phyloP scores from a whole-genome alignment of 2,113 vertebrate species.

The Pogona vitticeps region DNA sequence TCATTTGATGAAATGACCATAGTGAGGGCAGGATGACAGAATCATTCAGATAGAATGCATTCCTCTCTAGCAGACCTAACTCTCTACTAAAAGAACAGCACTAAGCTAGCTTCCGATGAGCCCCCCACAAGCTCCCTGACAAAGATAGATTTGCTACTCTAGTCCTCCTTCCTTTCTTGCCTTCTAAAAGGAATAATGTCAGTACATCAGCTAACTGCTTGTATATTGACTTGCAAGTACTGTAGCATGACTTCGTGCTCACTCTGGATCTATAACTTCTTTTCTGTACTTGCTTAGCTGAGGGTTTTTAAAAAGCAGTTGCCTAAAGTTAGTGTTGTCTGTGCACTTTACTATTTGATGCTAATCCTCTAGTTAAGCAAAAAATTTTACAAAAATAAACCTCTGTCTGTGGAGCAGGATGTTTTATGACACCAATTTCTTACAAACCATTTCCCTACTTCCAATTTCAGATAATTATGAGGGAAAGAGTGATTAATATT shows the following conservation, averaged over 20 bases:
- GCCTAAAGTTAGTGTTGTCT: neutral
- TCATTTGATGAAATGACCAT: no score
- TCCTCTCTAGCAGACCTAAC: no score
- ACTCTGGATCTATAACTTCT: neutral
- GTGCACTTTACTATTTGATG: neutral
- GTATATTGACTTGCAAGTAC: neutral
- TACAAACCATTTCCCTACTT: neutral
- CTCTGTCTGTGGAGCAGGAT: neutral
- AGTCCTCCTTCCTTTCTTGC: neutral
- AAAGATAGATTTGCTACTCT: neutral
- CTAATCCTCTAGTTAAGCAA: neutral
- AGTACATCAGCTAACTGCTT: neutral
- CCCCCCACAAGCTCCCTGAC: neutral
- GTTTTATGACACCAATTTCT: neutral
- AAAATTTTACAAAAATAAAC: neutral
- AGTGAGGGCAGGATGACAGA: no score
- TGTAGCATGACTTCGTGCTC: neutral
- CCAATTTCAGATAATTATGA: neutral
- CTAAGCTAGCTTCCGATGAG: no score
- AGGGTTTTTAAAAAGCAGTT: neutral
- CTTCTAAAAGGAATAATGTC: neutral
- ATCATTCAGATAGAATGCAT: no score
- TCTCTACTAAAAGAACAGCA: no score
- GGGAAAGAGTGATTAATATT: neutral
- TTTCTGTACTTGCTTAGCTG: neutral